These are phyloP conservation scores for Drosophila bifasciata DNA, from an alignment of 1,140 invertebrate genomes.

Conservation along the genomic window DNA sequence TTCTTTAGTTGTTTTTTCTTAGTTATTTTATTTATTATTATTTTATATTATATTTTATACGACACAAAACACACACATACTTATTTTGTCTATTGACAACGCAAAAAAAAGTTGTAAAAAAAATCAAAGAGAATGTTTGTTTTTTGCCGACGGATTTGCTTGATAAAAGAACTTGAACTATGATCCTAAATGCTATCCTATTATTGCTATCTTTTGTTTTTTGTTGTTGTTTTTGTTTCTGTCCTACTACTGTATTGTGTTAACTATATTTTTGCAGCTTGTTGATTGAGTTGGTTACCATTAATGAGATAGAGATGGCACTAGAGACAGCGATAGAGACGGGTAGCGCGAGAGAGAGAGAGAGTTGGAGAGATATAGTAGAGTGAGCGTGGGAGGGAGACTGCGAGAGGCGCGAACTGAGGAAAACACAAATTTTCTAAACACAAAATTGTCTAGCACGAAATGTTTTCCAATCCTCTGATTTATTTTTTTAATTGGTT, in stretches of 20 bases:
- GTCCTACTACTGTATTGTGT: background rate
- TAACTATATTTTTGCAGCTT: constrained; percentile 31
- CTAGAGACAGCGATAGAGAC: constrained; percentile 4
- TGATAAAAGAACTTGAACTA: background rate
- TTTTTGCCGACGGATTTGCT: constrained; percentile 52
- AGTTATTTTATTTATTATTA: constrained; percentile 7
- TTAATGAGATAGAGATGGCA: constrained; percentile 32
- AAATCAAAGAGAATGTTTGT: constrained; percentile 32
- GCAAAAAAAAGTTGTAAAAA: constrained; percentile 47
- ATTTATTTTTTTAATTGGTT: background rate
- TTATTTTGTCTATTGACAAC: constrained; percentile 13
- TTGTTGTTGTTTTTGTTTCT: background rate
- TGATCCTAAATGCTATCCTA: constrained; percentile 13
- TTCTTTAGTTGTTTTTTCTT: constrained; percentile 11
- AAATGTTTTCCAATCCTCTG: constrained; percentile 32
- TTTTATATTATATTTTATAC: constrained; percentile 21
- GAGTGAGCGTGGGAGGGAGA: constrained; percentile 1
- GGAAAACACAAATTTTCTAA: constrained; percentile 35
- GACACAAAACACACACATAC: constrained; percentile 17
- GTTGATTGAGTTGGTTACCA: constrained; percentile 47
- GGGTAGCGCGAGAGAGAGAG: constrained; percentile 1
- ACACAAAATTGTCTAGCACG: constrained; percentile 28
- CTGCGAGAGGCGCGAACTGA: constrained; percentile 27
- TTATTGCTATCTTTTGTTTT: background rate
- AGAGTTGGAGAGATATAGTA: constrained; percentile 2